A percentile compares a stretch with the other conserved stretches of the same genome.
Evolutionary conservation across 2,888 invertebrate species (phyloP).

Genomic region (Apotomis betuletana): DNA sequence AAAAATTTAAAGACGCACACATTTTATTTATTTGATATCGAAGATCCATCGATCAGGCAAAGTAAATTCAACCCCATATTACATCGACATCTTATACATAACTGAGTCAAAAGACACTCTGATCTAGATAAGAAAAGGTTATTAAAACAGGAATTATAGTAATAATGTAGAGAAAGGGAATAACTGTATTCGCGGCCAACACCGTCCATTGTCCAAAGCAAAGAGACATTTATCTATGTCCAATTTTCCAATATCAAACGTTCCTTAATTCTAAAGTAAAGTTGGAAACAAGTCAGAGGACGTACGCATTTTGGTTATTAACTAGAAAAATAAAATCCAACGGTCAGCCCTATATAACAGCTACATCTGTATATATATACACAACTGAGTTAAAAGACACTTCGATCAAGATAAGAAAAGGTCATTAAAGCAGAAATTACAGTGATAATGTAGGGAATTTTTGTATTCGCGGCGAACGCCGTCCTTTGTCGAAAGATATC

Average conservation of each 20-base stretch:
- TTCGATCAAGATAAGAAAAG: constrained; percentile 35
- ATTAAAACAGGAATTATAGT: constrained; percentile 40
- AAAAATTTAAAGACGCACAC: no score
- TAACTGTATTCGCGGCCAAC: constrained; percentile 30
- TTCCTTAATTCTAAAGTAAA: no score
- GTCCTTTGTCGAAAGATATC: constrained; percentile 50
- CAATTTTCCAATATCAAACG: no score
- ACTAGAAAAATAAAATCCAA: no score
- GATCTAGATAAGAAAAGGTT: constrained; percentile 39
- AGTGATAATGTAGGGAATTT: constrained; percentile 40
- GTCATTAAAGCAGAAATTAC: constrained; percentile 42
- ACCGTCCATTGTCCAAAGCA: constrained; percentile 45
- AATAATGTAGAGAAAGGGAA: constrained; percentile 32
- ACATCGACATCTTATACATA: not conserved
- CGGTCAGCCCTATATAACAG: not conserved
- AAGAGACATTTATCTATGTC: no score
- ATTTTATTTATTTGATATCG: no score
- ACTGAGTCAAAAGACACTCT: constrained; percentile 1
- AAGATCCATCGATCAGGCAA: no score
- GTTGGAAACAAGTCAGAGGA: no score
- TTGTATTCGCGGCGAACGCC: constrained; percentile 31
- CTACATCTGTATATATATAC: no score
- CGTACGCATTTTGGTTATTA: no score
- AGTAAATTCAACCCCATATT: not conserved
- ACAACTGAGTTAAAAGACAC: constrained; percentile 7